Evolutionary conservation across 1,140 invertebrate species (phyloP).

Genomic region (Melanaphis sacchari): DNA sequence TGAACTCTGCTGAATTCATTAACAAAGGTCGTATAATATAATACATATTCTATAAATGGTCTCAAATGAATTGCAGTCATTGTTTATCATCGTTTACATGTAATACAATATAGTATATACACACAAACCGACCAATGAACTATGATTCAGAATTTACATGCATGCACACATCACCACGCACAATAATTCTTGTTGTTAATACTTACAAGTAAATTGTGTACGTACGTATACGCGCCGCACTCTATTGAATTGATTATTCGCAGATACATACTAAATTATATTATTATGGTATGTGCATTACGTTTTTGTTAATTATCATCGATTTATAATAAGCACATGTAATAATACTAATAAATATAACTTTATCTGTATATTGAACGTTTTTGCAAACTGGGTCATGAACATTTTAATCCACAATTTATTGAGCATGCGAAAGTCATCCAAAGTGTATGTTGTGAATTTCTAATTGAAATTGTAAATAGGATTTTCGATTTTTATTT

Average conservation of each 20-base stretch:
- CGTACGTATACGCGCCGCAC: not conserved
- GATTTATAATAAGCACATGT: not conserved
- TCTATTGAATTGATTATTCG: not conserved
- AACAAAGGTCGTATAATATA: not conserved
- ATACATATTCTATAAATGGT: not conserved
- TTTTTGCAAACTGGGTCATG: not conserved
- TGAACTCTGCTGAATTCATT: not conserved
- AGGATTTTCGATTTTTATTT: not conserved
- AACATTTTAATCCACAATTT: not conserved
- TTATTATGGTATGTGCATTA: not conserved
- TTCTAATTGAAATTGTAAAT: not conserved
- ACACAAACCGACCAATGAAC: not conserved
- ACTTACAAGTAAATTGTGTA: not conserved
- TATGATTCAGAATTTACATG: not conserved
- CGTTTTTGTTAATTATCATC: not conserved
- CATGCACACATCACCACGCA: not conserved
- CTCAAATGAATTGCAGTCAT: not conserved
- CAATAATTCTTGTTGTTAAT: not conserved
- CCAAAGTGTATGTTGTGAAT: not conserved
- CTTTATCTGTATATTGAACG: not conserved
- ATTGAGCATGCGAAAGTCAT: not conserved
- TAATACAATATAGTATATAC: not conserved
- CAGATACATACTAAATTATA: not conserved
- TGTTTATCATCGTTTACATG: conserved; percentile 1
- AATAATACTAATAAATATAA: not conserved